A percentile compares a stretch with the other conserved stretches of the same genome.
Conservation (phyloP, 1,140 invertebrate genomes). For the Drosophila suzukii region DNA sequence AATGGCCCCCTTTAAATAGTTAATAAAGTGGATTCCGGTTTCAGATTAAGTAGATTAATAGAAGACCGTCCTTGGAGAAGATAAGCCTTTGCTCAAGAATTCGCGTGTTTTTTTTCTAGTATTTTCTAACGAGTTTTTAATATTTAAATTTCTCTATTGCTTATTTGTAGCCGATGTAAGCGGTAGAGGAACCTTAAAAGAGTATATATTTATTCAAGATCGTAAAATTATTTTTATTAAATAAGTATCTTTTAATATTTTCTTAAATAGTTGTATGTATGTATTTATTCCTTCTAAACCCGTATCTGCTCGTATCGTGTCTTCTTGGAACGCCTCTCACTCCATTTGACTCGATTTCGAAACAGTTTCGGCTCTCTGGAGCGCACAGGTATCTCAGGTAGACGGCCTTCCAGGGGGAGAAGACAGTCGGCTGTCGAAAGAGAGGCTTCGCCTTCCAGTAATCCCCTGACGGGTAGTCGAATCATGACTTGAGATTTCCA, state of each 20-base stretch:
- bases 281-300: neutral
- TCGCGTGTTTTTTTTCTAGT: too few relatives aligned
- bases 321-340: conserved; percentile 12
- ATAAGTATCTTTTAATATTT: neutral
- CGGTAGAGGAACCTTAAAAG: too few relatives aligned
- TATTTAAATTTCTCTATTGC: too few relatives aligned
- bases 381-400: conserved; percentile 22
- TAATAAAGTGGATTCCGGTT: neutral
- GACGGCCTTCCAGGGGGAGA: conserved; percentile 14
- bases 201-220: too few relatives aligned
- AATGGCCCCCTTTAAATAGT: conserved; percentile 2
- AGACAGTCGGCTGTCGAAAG: neutral
- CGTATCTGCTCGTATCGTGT: neutral
- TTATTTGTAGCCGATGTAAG: too few relatives aligned
- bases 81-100: too few relatives aligned
- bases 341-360: conserved; percentile 29
- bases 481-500: conserved; percentile 22
- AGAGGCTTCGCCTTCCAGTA: conserved; percentile 10
- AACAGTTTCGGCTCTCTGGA: conserved; percentile 41
- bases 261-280: neutral
- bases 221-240: too few relatives aligned
- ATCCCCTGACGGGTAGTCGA: conserved; percentile 34
- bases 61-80: too few relatives aligned
- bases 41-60: neutral
- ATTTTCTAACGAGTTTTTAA: too few relatives aligned